Base-by-base conservation (phyloP, 2,797 vertebrate genomes). In the Hapalemur alaotrensis region DNA sequence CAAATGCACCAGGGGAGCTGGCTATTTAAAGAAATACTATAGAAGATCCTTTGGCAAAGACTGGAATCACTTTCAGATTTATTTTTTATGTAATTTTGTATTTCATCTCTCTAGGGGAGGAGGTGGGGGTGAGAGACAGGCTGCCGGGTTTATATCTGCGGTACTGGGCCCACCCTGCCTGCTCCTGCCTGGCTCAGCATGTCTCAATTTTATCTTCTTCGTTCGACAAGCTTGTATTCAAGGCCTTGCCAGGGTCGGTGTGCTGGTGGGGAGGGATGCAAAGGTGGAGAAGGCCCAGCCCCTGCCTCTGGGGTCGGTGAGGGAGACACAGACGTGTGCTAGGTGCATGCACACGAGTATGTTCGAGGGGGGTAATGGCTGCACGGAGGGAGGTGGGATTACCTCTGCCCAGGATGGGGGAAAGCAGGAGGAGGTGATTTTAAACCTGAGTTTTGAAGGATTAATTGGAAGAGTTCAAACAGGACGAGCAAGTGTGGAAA, bases 21-120 rank as follows among this genome's bases (percentile, higher is more conserved):
- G 25, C 20, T 98, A 48, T 97, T 97, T 95, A 96, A 91, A 93
- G 67, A 96, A 70, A 88, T 93, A 83, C 80, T 89, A 54, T 7
- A 70, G 82, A 87, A 96, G 69, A 98, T 96, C 95, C 91, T 87
- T 91, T 61, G 72, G 97, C 90, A 97, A 98, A 97, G 93, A 78
- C 50, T 94, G 57, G 89, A 63, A 93, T 96, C 82, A 35, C 38
- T 63, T 70, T 95, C 76, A 35, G 88, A 69, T 91, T 95, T 93
- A 59, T 59, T 89, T 90, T 93, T 88, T 32, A 70, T 95, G 91
- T 97, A 84, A 89, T 65, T 89, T 97, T 43, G 82, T 91, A 94
- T 97, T 96, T 81, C 76, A 9, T 94, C 61, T 96, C 89, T 97
- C 96, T n/a, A 28, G 91, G 50, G 92, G 69, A 76, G 76, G n/a